Evolutionary conservation across 2,113 vertebrate species (phyloP), one percentile per base, ranked within the genome.

Genomic region (Dicerorhinus sumatrensis): DNA sequence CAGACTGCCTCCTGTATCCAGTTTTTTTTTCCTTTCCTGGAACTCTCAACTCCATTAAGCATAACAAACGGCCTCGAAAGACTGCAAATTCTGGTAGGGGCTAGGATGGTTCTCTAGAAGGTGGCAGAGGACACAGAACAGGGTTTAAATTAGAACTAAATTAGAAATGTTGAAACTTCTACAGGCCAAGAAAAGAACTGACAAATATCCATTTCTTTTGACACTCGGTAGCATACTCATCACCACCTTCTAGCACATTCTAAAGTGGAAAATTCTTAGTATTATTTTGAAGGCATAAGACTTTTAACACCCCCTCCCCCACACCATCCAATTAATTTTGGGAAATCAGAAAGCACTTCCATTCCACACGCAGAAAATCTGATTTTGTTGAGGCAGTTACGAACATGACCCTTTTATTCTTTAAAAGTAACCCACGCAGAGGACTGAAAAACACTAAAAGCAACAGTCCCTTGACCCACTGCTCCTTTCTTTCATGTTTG

Each of bases 271-370:
- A 82, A 86, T 82, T 82, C 54, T 67, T 80, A 42, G 36, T 90
- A 84, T 91, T 51, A 77, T 65, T 89, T 92, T 73, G 60, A 96
- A 97, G 63, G 93, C 84, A 25, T 58, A 27, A 91, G 72, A 63
- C 62, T 94, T 69, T 93, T 31, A 93, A 80, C 46, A 33, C 7
- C 16, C 6, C 6, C 54, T 18, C 7, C 10, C 39, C 9, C 7
- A 4, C 82, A 56, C 42, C 5, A 12, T 90, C 87, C 65, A 87
- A 48, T 82, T 95, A 90, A 63, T 90, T 88, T 87, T 48, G 80
- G 69, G 63, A 84, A 90, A 95, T 73, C 23, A 95, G 58, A 97
- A 97, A 80, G 56, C 63, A 72, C 25, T 93, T 96, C 67, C 36
- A 70, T 8, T 46, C 23, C 14, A 90, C 25, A 67, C 46, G 46